Conservation (phyloP, 2,888 invertebrate genomes). For the Mesopsocus fuscifrons region DNA sequence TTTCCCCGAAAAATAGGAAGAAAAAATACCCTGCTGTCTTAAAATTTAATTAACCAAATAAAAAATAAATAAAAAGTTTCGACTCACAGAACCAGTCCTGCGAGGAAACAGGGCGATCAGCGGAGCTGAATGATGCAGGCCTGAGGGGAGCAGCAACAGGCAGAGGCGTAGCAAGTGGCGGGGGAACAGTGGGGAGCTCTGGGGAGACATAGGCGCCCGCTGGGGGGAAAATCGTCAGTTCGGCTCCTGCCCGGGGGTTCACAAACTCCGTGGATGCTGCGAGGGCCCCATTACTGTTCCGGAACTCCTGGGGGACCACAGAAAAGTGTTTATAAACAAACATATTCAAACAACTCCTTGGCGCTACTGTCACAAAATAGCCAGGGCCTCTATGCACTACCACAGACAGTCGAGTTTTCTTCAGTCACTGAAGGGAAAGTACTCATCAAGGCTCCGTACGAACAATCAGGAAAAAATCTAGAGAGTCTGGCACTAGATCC, state of each 20-base stretch:
- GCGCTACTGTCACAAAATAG: too few species aligned
- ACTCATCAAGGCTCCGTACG: not conserved
- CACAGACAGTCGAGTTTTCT: not conserved
- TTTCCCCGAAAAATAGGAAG: too few species aligned
- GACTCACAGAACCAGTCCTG: constrained; percentile 30
- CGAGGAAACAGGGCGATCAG: constrained; percentile 24
- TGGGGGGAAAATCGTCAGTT: constrained; percentile 27
- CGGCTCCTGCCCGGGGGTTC: constrained; percentile 19
- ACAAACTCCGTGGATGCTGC: constrained; percentile 22
- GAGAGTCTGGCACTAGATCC: too few species aligned
- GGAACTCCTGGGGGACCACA: constrained; percentile 20
- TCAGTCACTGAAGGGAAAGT: not conserved
- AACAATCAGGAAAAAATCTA: not conserved
- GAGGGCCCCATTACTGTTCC: constrained; percentile 22
- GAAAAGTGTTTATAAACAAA: too few species aligned
- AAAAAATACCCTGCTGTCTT: too few species aligned
- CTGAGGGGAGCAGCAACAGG: constrained; percentile 12
- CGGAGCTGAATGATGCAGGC: constrained; percentile 19
- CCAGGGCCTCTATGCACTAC: not conserved
- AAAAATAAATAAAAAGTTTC: too few species aligned
- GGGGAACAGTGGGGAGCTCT: constrained; percentile 15
- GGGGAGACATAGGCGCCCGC: constrained; percentile 20
- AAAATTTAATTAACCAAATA: too few species aligned
- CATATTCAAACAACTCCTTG: too few species aligned
- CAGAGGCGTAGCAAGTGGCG: constrained; percentile 10